A percentile compares a stretch with the other conserved stretches of the same genome.
phyloP scores from a whole-genome alignment of 2,888 invertebrate genomes.

The Tetanocera ferruginea region DNA sequence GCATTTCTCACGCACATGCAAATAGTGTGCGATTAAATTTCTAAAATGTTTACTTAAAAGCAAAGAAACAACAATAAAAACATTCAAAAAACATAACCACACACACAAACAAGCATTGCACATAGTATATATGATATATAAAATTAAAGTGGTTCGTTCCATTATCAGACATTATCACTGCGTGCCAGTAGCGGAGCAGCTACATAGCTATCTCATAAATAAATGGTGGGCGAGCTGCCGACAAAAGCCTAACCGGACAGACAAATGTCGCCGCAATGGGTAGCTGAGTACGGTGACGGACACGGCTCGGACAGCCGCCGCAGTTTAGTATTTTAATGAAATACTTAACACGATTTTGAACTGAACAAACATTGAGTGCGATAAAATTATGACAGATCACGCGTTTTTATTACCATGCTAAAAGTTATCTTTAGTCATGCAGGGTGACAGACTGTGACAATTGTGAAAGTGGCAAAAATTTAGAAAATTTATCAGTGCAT shows the following conservation, averaged over 20 bases:
- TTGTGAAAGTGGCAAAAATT: no score
- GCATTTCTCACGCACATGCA: neutral
- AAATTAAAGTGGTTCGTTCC: neutral
- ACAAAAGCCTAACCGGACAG: neutral
- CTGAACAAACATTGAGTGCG: neutral
- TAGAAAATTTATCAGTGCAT: no score
- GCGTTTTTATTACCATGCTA: neutral
- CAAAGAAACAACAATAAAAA: neutral
- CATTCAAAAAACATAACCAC: neutral
- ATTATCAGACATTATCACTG: no score
- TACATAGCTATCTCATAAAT: no score
- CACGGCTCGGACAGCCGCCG: neutral
- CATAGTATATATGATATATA: neutral
- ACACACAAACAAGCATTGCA: neutral
- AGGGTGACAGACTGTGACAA: neutral
- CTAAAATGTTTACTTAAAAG: neutral
- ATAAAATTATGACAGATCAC: slow-evolving; percentile 12
- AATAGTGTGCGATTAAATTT: neutral
- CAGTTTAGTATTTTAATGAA: no score
- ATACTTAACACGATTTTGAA: neutral
- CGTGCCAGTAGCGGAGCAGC: no score
- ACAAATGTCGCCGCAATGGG: neutral
- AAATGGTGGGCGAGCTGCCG: neutral
- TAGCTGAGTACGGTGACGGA: neutral
- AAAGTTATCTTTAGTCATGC: neutral